Percentiles rank a stretch among this genome's conserved stretches.
These are phyloP conservation scores for Fopius arisanus DNA, from an alignment of 1,140 invertebrate genomes.

Conservation along the genomic window DNA sequence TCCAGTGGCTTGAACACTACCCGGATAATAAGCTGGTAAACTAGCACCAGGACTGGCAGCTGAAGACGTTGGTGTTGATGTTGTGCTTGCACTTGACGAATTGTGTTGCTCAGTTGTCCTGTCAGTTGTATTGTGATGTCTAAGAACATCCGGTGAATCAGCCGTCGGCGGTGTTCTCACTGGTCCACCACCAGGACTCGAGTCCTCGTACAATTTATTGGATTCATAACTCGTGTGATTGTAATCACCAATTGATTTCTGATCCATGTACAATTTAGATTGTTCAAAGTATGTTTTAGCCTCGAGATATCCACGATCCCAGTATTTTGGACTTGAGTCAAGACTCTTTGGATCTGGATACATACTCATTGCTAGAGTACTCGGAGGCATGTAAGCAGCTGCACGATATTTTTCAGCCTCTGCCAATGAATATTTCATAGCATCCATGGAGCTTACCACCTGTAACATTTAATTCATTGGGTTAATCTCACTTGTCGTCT, in stretches of 20 bases:
- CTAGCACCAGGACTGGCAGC: conserved; percentile 70
- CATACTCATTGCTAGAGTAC: conserved; percentile 72
- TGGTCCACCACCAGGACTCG: conserved; percentile 70
- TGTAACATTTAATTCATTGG: conserved; percentile 49
- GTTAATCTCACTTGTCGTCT: too few species aligned
- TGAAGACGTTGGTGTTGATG: conserved; percentile 70
- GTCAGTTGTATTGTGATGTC: conserved; percentile 55
- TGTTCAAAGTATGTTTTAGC: conserved; percentile 82
- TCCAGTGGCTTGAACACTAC: conserved; percentile 62
- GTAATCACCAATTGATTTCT: conserved; percentile 65
- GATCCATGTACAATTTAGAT: conserved; percentile 81
- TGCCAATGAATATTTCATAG: conserved; percentile 77
- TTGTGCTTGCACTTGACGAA: conserved; percentile 60
- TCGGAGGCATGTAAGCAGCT: conserved; percentile 71
- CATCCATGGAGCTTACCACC: conserved; percentile 78
- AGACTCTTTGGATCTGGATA: conserved; percentile 74
- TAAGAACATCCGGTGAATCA: conserved; percentile 71
- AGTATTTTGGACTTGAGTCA: conserved; percentile 71
- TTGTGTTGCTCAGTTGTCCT: conserved; percentile 64
- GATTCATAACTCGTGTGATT: conserved; percentile 64
- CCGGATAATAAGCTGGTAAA: conserved; percentile 70
- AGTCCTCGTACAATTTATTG: conserved; percentile 71
- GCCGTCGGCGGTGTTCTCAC: conserved; percentile 63
- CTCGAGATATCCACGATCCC: conserved; percentile 71
- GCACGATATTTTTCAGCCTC: conserved; percentile 79